Conservation (phyloP, 2,888 invertebrate genomes). For the Portevinia maculata region DNA sequence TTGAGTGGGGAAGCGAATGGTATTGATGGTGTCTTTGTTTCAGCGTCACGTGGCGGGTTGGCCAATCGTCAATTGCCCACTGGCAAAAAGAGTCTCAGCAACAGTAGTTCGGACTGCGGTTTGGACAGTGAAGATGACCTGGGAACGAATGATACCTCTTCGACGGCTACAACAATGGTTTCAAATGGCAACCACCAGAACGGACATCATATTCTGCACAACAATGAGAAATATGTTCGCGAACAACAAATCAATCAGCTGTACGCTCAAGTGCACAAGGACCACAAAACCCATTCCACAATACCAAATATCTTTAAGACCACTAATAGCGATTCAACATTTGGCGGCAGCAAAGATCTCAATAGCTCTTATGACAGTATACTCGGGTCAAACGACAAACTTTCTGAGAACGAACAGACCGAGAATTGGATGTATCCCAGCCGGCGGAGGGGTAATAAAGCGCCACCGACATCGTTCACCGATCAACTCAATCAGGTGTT, state of each 20-base stretch:
- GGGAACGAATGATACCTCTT: constrained; percentile 79
- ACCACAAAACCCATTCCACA: constrained; percentile 80
- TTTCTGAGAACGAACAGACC: constrained; percentile 81
- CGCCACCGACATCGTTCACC: constrained; percentile 91
- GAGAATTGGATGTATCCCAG: constrained; percentile 83
- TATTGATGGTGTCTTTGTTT: neutral
- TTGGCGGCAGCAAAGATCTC: constrained; percentile 76
- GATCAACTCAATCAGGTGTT: constrained; percentile 94
- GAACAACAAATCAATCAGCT: constrained; percentile 82
- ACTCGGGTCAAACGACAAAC: constrained; percentile 82
- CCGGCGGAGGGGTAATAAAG: constrained; percentile 82
- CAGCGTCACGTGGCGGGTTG: constrained; percentile 89
- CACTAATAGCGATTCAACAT: constrained; percentile 78
- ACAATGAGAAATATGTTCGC: constrained; percentile 76
- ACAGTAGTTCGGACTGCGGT: constrained; percentile 90
- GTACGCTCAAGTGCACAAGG: constrained; percentile 85
- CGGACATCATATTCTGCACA: constrained; percentile 78
- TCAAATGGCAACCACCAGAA: constrained; percentile 82
- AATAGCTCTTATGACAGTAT: constrained; percentile 83
- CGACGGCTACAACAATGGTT: constrained; percentile 85
- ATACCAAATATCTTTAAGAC: constrained; percentile 82
- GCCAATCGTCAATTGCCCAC: constrained; percentile 88
- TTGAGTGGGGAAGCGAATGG: neutral
- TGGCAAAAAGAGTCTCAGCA: constrained; percentile 84
- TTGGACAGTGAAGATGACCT: constrained; percentile 83